Evolutionary conservation across 2,888 invertebrate species (phyloP).

Genomic region (Ochlodes sylvanus): DNA sequence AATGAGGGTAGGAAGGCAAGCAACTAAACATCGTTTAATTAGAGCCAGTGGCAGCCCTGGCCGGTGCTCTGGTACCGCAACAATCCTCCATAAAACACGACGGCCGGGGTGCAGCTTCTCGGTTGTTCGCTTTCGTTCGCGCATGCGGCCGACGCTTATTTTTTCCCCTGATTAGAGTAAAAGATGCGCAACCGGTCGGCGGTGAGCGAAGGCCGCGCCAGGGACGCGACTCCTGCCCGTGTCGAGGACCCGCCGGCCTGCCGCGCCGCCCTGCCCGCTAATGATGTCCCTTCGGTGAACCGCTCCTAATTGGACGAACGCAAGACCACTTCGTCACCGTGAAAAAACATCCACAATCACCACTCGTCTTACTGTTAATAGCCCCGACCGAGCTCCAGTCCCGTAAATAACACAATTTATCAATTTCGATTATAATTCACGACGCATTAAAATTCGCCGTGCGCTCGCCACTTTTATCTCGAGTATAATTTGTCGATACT

Average conservation of each 20-base stretch:
- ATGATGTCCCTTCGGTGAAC: conserved; percentile 77
- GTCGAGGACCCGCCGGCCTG: conserved; percentile 44
- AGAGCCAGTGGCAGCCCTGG: conserved; percentile 51
- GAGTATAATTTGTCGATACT: conserved; percentile 63
- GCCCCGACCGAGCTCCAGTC: conserved; percentile 25
- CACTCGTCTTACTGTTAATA: conserved; percentile 62
- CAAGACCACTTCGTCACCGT: conserved; percentile 62
- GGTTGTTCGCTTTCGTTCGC: conserved; percentile 78
- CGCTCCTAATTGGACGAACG: conserved; percentile 80
- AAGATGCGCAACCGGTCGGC: conserved; percentile 82
- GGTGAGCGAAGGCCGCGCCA: conserved; percentile 75
- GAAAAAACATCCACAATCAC: conserved; percentile 68
- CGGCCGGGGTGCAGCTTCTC: conserved; percentile 65
- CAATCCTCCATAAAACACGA: conserved; percentile 76
- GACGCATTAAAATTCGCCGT: conserved; percentile 25
- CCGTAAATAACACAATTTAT: conserved; percentile 36
- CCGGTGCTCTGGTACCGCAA: conserved; percentile 66
- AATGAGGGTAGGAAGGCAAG: neutral
- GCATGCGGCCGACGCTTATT: conserved; percentile 70
- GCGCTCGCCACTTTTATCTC: conserved; percentile 51
- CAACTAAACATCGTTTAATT: neutral
- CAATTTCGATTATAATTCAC: conserved; percentile 34
- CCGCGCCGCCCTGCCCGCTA: conserved; percentile 62
- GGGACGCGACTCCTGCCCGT: conserved; percentile 54
- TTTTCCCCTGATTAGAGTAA: conserved; percentile 81